Percentiles rank a stretch among this genome's conserved stretches.
These are phyloP conservation scores for Bradysia coprophila DNA, from an alignment of 1,140 invertebrate genomes.

Conservation along the genomic window DNA sequence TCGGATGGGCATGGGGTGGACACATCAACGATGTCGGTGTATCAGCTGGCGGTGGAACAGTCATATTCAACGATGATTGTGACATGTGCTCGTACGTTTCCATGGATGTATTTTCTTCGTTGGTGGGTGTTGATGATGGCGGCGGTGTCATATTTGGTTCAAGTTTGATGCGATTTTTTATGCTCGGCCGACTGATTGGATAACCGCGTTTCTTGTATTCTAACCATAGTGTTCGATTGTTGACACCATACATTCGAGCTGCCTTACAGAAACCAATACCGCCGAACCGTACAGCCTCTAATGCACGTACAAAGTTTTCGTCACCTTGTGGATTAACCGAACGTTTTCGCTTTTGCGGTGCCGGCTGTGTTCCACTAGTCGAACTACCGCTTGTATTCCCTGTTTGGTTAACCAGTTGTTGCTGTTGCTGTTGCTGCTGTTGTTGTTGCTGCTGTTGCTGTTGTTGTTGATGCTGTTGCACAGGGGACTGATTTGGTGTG, in stretches of 20 bases:
- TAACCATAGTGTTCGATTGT: conserved; percentile 65
- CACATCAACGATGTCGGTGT: conserved; percentile 25
- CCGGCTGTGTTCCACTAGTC: conserved; percentile 16
- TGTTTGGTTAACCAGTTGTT: conserved; percentile 5
- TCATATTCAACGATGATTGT: conserved; percentile 30
- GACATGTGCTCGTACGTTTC: conserved; percentile 24
- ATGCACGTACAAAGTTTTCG: conserved; percentile 55
- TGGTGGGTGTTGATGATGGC: conserved; percentile 22
- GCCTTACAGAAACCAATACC: conserved; percentile 71
- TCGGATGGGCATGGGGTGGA: conserved; percentile 25
- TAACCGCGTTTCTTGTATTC: conserved; percentile 69
- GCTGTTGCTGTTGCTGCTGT: conserved; percentile 1
- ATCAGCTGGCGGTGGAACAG: conserved; percentile 28
- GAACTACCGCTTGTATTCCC: conserved; percentile 22
- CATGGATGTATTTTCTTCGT: conserved; percentile 15
- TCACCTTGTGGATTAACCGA: conserved; percentile 53
- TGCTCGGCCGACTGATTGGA: conserved; percentile 50
- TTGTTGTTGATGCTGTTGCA: conserved; percentile 2
- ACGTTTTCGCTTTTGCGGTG: conserved; percentile 32
- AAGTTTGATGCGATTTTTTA: conserved; percentile 46
- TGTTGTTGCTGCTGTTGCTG: background rate
- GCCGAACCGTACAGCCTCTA: conserved; percentile 61
- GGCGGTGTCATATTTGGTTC: conserved; percentile 33
- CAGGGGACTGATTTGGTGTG: conserved; percentile 21
- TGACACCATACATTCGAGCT: conserved; percentile 59